phyloP scores from a whole-genome alignment of 2,888 invertebrate genomes.

The Latrodectus hesperus region DNA sequence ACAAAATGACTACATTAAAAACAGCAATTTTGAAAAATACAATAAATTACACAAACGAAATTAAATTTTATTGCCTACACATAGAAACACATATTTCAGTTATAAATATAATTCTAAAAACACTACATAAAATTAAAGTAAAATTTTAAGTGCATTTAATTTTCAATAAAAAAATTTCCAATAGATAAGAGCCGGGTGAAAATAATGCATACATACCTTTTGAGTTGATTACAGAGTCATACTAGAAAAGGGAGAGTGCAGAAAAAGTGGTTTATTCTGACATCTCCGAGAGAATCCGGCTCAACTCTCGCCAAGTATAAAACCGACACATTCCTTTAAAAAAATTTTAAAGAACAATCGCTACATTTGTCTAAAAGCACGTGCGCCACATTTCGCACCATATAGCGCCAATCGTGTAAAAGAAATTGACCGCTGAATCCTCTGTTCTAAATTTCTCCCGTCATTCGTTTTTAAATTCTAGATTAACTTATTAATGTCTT shows the following conservation, averaged over 20 bases:
- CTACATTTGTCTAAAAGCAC: constrained; percentile 56
- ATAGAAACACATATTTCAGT: neutral
- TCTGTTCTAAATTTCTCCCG: no score
- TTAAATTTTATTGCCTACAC: neutral
- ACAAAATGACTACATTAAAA: no score
- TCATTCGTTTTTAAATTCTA: no score
- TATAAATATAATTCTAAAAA: neutral
- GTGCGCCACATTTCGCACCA: constrained; percentile 18
- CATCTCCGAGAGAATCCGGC: constrained; percentile 51
- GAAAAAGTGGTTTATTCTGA: constrained; percentile 46
- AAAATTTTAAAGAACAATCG: constrained; percentile 66
- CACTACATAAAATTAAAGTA: no score
- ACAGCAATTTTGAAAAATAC: no score
- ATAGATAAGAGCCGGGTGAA: constrained; percentile 3
- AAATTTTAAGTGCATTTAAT: neutral
- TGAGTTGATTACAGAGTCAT: constrained; percentile 30
- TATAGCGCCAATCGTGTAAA: neutral
- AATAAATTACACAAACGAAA: no score
- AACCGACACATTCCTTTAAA: constrained; percentile 61
- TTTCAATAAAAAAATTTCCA: neutral
- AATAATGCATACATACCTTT: constrained; percentile 57
- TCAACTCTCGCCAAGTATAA: constrained; percentile 19
- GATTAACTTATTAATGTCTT: no score
- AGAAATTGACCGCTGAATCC: no score
- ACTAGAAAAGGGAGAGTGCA: constrained; percentile 44